Evolutionary conservation across 2,113 vertebrate species (phyloP).

Genomic region (Pipra filicauda): DNA sequence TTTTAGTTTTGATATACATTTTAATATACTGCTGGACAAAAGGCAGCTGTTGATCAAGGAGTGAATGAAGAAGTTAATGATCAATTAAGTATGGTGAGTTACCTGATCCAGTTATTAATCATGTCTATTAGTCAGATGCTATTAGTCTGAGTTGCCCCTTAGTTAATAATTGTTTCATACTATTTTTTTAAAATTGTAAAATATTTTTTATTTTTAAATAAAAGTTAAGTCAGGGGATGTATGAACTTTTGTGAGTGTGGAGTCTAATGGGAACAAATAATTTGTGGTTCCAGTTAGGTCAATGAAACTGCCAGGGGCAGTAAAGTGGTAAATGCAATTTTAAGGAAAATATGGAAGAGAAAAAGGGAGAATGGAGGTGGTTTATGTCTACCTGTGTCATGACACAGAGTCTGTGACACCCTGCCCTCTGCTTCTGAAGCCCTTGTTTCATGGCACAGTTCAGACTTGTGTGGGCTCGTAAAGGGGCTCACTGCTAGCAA

Average conservation of each 20-base stretch:
- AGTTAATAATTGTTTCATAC: not conserved
- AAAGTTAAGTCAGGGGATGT: not conserved
- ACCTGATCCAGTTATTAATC: not conserved
- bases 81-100: not conserved
- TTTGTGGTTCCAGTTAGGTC: not conserved
- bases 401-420: not conserved
- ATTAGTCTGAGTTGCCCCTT: not conserved
- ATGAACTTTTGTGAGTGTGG: not conserved
- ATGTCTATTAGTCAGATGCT: not conserved
- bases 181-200: not conserved
- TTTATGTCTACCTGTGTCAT: not conserved
- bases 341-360: not conserved
- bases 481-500: not conserved
- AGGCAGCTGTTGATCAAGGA: not conserved
- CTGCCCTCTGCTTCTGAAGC: not conserved
- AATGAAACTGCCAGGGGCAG: not conserved
- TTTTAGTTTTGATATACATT: not conserved
- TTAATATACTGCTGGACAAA: not conserved
- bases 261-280: not conserved
- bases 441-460: not conserved
- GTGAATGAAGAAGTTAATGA: not conserved
- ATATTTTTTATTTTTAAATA: not conserved
- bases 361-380: not conserved
- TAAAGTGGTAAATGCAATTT: not conserved
- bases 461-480: rapidly evolving